These are phyloP conservation scores for Apeltes quadracus DNA, from an alignment of 2,113 vertebrate genomes.

Conservation along the genomic window DNA sequence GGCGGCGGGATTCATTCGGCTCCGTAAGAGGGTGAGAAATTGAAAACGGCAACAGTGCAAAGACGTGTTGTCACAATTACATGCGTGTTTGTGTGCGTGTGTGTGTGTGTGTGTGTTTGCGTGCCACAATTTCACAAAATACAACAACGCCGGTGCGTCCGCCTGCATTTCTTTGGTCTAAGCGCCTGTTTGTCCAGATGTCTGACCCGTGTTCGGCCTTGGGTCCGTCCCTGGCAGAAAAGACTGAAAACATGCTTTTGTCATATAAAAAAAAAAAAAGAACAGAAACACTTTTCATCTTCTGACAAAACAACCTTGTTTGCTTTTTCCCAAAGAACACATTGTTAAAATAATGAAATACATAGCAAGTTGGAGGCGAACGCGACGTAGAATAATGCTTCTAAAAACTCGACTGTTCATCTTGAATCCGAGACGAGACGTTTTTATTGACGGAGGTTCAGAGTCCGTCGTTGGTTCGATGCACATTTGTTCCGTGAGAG, in stretches of 20 bases:
- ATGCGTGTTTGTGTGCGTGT: background rate
- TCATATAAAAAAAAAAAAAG: background rate
- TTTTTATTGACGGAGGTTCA: background rate
- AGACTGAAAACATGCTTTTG: conserved; percentile 7
- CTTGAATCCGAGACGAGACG: background rate
- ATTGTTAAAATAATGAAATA: background rate
- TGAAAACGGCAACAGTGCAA: conserved; percentile 37
- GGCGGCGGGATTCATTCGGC: conserved; percentile 33
- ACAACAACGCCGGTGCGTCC: conserved; percentile 15
- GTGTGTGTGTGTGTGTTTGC: background rate
- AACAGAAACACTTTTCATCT: conserved; percentile 25
- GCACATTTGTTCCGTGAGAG: background rate
- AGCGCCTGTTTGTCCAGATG: conserved; percentile 20
- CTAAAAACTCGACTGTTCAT: background rate
- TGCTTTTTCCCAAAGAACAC: conserved; percentile 3
- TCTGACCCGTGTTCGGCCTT: conserved; percentile 30
- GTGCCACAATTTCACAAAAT: conserved; percentile 24
- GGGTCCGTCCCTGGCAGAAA: conserved; percentile 30
- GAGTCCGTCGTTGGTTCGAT: background rate
- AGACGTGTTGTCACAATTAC: conserved; percentile 9
- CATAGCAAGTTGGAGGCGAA: background rate
- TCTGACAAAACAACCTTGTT: conserved; percentile 5
- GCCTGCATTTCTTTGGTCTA: conserved; percentile 6
- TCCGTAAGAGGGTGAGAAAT: conserved; percentile 53
- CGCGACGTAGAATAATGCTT: background rate